These are phyloP conservation scores for Dallia pectoralis DNA, from an alignment of 2,797 vertebrate species.

Conservation along the genomic window DNA sequence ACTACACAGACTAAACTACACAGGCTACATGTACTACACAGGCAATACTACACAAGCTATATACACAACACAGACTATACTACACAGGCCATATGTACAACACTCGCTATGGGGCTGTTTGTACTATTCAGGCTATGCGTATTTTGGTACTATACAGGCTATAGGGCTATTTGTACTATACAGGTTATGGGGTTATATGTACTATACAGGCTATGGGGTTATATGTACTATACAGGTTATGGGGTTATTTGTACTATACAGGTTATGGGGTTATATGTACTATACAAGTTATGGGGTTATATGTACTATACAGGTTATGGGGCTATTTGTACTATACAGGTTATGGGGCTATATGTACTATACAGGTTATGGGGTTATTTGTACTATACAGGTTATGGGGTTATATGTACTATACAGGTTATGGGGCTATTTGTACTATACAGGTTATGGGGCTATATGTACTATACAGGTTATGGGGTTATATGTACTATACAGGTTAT, in stretches of 20 bases:
- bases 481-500: not conserved
- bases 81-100: no score
- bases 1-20: no score
- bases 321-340: no score
- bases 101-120: slow-evolving; percentile 4
- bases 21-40: not conserved
- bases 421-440: not conserved
- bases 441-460: no score
- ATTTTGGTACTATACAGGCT: not conserved
- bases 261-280: no score
- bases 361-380: not conserved
- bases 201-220: not conserved
- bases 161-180: not conserved
- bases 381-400: not conserved
- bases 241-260: no score
- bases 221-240: no score
- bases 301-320: not conserved
- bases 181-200: no score
- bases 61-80: not conserved
- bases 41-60: not conserved
- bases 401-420: not conserved
- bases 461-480: no score
- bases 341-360: slow-evolving; percentile 6
- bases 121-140: no score
- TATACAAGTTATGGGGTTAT: not conserved